Evolutionary conservation across 2,797 vertebrate genomes (phyloP), one percentile per base, ranked within the genome.

Genomic region (Ptychadena robeensis): DNA sequence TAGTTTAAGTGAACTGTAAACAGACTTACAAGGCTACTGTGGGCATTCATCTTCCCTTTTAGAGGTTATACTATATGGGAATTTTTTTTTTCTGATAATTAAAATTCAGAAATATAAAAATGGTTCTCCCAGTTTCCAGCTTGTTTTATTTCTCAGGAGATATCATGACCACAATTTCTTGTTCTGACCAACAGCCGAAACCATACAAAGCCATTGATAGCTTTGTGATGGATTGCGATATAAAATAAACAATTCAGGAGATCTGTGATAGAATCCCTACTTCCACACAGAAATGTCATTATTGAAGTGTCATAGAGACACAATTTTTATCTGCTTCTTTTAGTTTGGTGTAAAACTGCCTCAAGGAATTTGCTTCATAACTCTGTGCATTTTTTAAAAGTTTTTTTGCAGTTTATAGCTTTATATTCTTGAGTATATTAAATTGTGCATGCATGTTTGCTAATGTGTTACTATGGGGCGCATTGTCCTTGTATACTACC

Each of bases 401-500:
- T 48, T 4, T 22, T 22, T 63, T 22, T 69, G 9, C 37, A 28
- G 61, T 71, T 34, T 67, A 9, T 61, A 25, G 27, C 22, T 75
- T 48, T 66, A 18, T 59, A 7, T 86, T 87, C 85, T 87, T 85
- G 88, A 6, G 9, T 67, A 73, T 15, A 87, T 86, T 69, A 86
- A 85, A 72, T 35, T 7, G 64, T 81, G 88, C 88, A 88, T 73
- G 87, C 14, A 1, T 80, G n/a, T 53, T 68, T 27, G 32, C 38
- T 64, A 38, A 40, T 80, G 71, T 84, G 22, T 79, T 82, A 61
- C 68, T 63, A 67, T 74, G 61, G 18, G 75, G 66, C 35, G 70
- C 32, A 30, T 69, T 73, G 68, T 73, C 76, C 35, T 89, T 93
- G 92, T 91, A 89, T 91, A 87, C 89, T 87, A 80, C 86, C 93